Percentiles rank a stretch among this genome's conserved stretches.
These are phyloP conservation scores for Cydia splendana DNA, from an alignment of 1,140 invertebrate species.

Conservation along the genomic window DNA sequence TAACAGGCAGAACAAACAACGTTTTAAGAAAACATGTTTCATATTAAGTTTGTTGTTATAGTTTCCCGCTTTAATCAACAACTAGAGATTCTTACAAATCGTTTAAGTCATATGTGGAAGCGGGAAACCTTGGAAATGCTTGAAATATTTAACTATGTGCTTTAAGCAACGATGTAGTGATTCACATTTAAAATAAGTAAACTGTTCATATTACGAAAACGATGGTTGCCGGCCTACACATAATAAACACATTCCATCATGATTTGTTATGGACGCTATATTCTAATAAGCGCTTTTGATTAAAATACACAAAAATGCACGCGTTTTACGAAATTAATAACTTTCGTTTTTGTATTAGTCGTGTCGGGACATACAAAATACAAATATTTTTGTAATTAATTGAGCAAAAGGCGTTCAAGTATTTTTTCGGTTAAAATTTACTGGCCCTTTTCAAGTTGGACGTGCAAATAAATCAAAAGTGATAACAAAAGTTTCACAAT, in stretches of 20 bases:
- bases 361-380: background rate
- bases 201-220: no score
- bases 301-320: background rate
- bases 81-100: background rate
- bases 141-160: background rate
- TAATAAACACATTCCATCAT: no score
- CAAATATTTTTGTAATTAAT: conserved; percentile 24
- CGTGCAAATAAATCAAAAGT: conserved; percentile 30
- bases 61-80: background rate
- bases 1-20: no score
- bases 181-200: no score
- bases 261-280: no score
- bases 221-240: no score
- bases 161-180: background rate
- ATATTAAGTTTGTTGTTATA: background rate
- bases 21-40: no score
- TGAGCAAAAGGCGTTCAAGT: background rate
- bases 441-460: conserved; percentile 1
- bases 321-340: background rate
- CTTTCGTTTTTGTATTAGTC: background rate
- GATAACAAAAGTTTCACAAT: conserved; percentile 31
- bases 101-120: background rate
- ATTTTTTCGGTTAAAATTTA: background rate
- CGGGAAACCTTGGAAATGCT: background rate
- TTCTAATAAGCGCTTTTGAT: background rate